These are phyloP conservation scores for Heliconius ethilla DNA, from an alignment of 2,888 invertebrate species.

Conservation along the genomic window DNA sequence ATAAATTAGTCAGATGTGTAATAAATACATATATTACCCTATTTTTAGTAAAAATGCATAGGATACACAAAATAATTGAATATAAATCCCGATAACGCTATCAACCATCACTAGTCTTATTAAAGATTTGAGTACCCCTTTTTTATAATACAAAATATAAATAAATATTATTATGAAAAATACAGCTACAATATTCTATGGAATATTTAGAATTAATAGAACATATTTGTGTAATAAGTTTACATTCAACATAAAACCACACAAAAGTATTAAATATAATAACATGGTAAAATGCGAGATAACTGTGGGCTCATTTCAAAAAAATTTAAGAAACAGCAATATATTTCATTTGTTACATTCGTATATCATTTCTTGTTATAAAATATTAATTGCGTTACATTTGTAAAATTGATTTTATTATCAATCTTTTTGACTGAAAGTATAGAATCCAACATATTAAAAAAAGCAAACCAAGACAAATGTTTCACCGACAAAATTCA, in stretches of 20 bases:
- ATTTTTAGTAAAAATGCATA: slow-evolving; percentile 10
- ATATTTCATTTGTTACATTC: too few species aligned
- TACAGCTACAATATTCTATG: neutral
- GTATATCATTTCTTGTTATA: too few species aligned
- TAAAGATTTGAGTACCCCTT: neutral
- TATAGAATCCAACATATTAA: neutral
- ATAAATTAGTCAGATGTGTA: neutral
- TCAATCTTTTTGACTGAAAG: neutral
- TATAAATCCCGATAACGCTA: neutral
- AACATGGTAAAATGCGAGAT: neutral
- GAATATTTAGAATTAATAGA: neutral
- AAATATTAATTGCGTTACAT: too few species aligned
- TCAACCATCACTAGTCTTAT: neutral
- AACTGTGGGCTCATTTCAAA: too few species aligned
- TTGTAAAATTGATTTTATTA: neutral
- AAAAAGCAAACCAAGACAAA: too few species aligned
- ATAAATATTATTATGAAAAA: neutral
- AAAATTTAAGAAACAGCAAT: too few species aligned
- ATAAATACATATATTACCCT: neutral
- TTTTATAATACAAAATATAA: neutral
- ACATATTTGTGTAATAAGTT: neutral
- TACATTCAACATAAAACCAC: neutral
- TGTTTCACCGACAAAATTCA: neutral
- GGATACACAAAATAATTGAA: neutral
- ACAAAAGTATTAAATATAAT: neutral